These are phyloP conservation scores for Ectobius pallidus DNA, from an alignment of 2,888 invertebrate genomes.

Conservation along the genomic window DNA sequence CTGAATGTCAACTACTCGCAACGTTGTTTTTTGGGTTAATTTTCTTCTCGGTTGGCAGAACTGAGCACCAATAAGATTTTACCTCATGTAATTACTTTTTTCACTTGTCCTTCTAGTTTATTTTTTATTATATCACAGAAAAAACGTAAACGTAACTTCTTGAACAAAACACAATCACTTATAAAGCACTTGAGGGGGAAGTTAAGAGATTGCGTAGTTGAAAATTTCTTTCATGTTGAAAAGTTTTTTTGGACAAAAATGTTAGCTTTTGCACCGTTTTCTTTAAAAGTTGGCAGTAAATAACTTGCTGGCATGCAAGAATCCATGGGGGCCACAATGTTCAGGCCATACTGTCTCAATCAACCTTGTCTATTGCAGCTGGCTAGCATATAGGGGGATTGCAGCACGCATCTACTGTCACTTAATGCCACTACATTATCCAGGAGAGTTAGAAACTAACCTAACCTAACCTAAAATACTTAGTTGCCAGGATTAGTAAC, in stretches of 20 bases:
- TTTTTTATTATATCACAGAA: constrained; percentile 50
- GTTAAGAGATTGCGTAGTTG: constrained; percentile 47
- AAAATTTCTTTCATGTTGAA: constrained; percentile 39
- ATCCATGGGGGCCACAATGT: constrained; percentile 31
- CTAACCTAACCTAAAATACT: constrained; percentile 6
- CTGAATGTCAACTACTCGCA: constrained; percentile 42
- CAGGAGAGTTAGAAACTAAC: not conserved
- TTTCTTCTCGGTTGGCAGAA: constrained; percentile 43
- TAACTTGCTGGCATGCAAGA: constrained; percentile 44
- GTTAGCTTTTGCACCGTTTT: constrained; percentile 14
- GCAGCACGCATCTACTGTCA: not conserved
- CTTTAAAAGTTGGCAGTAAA: constrained; percentile 39
- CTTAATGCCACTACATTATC: not conserved
- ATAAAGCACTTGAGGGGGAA: constrained; percentile 51
- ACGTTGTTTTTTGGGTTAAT: constrained; percentile 33
- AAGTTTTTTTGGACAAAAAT: constrained; percentile 36
- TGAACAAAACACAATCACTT: constrained; percentile 47
- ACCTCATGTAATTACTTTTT: constrained; percentile 37
- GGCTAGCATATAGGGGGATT: not conserved
- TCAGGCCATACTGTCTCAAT: not conserved
- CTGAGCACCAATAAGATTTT: constrained; percentile 48
- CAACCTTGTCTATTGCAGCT: not conserved
- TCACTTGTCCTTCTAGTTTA: constrained; percentile 43
- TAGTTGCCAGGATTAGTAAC: not conserved
- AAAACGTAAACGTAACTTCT: constrained; percentile 46